Conservation (phyloP, 2,113 vertebrate species). For the Columbina picui region DNA sequence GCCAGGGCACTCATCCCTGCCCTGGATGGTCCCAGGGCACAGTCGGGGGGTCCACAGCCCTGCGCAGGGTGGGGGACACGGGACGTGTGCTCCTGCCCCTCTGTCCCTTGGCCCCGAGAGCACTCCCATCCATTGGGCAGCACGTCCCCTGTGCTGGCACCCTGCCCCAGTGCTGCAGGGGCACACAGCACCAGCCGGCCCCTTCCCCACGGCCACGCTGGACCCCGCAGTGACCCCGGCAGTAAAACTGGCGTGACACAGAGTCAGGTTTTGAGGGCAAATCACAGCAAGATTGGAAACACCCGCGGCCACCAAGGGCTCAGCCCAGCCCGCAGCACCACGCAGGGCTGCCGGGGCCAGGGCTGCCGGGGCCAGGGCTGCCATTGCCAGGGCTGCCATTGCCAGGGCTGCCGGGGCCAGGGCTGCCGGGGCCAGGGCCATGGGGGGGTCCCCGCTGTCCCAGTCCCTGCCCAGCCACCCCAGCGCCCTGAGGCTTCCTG, state of each 20-base stretch:
- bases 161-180: not conserved
- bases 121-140: too few species aligned
- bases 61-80: rapidly evolving
- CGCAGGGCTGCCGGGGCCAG: rapidly evolving
- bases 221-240: too few species aligned
- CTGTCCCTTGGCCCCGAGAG: rapidly evolving
- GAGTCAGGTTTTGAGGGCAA: not conserved
- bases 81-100: not conserved
- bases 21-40: not conserved
- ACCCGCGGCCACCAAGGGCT: rapidly evolving
- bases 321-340: rapidly evolving
- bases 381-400: not conserved
- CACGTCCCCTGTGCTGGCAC: rapidly evolving
- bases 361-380: too few species aligned
- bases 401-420: too few species aligned
- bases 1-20: too few species aligned
- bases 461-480: not conserved
- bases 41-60: not conserved
- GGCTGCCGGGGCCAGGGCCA: rapidly evolving
- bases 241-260: too few species aligned
- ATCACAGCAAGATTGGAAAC: rapidly evolving
- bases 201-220: rapidly evolving
- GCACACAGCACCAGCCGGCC: too few species aligned
- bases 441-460: not conserved
- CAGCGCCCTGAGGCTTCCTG: not conserved